These are phyloP conservation scores for Antheraea yamamai DNA, from an alignment of 2,888 invertebrate species.

Conservation along the genomic window DNA sequence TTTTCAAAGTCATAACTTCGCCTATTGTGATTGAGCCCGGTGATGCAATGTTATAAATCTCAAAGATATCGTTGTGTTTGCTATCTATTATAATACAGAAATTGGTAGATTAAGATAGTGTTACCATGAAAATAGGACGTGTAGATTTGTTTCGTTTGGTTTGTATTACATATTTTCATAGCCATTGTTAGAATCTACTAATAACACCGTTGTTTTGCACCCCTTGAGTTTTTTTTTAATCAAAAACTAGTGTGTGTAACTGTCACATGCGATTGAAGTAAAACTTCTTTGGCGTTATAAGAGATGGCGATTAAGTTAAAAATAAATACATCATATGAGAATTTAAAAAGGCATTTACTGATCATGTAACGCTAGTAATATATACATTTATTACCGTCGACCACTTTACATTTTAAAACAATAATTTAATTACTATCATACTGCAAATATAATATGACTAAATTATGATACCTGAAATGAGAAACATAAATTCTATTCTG, in stretches of 20 bases:
- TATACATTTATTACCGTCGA: too few relatives aligned
- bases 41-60: conserved; percentile 51
- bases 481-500: too few relatives aligned
- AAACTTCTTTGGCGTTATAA: too few relatives aligned
- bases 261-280: too few relatives aligned
- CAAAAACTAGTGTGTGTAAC: neutral
- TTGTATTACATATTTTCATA: conserved; percentile 35
- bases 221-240: too few relatives aligned
- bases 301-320: neutral
- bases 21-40: conserved; percentile 29
- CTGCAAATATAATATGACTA: too few relatives aligned
- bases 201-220: neutral
- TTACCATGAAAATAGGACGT: conserved; percentile 45
- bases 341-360: too few relatives aligned
- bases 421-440: too few relatives aligned
- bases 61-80: conserved; percentile 42
- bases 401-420: too few relatives aligned
- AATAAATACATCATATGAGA: too few relatives aligned
- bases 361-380: too few relatives aligned
- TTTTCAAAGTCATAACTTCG: conserved; percentile 49
- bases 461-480: too few relatives aligned
- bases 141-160: conserved; percentile 37
- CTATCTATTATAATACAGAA: conserved; percentile 51
- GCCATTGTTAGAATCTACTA: conserved; percentile 21
- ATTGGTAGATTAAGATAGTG: conserved; percentile 63